Conservation (phyloP, 2,797 vertebrate genomes). For the Urosaurus nigricauda region DNA sequence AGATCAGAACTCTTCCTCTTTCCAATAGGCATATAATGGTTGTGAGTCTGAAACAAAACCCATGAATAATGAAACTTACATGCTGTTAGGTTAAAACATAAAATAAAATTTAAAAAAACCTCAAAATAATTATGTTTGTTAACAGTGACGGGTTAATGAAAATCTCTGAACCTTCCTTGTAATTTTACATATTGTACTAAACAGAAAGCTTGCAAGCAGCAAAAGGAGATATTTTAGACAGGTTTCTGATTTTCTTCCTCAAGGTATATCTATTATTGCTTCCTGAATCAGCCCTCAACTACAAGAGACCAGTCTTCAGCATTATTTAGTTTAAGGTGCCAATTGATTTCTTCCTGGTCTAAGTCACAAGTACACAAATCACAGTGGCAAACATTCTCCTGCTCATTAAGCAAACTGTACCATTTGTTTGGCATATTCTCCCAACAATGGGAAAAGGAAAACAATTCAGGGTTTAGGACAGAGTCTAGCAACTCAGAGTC, state of each 20-base stretch:
- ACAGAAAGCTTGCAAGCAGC: slow-evolving; percentile 31
- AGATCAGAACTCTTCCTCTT: background rate
- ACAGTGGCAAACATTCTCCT: slow-evolving; percentile 3
- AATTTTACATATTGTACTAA: slow-evolving; percentile 39
- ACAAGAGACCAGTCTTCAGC: background rate
- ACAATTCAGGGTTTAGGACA: background rate
- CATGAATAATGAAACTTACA: slow-evolving; percentile 34
- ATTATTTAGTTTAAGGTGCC: background rate
- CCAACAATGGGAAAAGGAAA: background rate
- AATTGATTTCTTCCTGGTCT: background rate
- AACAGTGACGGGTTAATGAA: background rate
- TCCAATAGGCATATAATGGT: background rate
- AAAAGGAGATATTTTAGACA: slow-evolving; percentile 41
- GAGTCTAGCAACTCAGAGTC: slow-evolving; percentile 18
- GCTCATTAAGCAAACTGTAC: slow-evolving; percentile 1
- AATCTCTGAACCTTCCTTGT: slow-evolving; percentile 44
- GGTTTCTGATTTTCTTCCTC: slow-evolving; percentile 29
- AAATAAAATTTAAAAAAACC: no score
- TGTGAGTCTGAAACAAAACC: slow-evolving; percentile 28
- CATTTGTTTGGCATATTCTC: background rate
- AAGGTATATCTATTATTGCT: slow-evolving; percentile 10
- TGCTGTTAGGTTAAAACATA: slow-evolving; percentile 44
- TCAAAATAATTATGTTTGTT: slow-evolving; percentile 53
- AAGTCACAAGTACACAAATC: background rate
- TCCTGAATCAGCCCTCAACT: slow-evolving; percentile 25